phyloP scores from a whole-genome alignment of 2,888 invertebrate genomes.

The Eristalis arbustorum region DNA sequence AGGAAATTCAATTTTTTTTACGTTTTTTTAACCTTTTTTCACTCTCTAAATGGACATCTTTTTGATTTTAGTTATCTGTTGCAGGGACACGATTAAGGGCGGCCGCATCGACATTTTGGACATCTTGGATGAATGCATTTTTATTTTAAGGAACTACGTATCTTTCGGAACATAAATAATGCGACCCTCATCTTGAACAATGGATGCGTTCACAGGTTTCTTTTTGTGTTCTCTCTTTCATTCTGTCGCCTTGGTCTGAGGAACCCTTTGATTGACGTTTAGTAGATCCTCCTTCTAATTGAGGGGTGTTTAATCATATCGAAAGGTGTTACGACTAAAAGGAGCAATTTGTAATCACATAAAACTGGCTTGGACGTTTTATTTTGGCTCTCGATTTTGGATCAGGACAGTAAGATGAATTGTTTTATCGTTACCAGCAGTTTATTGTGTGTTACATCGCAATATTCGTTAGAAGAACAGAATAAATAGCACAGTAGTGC shows the following conservation, averaged over 20 bases:
- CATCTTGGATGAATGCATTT: conserved; percentile 13
- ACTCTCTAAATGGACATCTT: conserved; percentile 23
- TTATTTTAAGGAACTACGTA: conserved; percentile 16
- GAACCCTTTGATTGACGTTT: conserved; percentile 24
- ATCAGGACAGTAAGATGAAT: not conserved
- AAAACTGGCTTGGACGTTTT: not conserved
- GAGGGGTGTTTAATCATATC: not conserved
- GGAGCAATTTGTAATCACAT: not conserved
- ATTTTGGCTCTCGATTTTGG: not conserved
- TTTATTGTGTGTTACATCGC: too few relatives aligned
- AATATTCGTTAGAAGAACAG: too few relatives aligned
- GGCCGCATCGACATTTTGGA: conserved; percentile 3
- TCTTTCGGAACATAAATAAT: conserved; percentile 16
- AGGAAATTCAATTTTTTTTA: conserved; percentile 43
- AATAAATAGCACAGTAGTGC: too few relatives aligned
- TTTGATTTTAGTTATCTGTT: conserved; percentile 42
- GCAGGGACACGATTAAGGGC: not conserved
- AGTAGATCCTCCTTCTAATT: conserved; percentile 13
- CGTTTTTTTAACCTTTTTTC: conserved; percentile 18
- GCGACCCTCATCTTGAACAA: conserved; percentile 2
- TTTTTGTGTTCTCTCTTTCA: not conserved
- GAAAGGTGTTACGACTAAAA: not conserved
- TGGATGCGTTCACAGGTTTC: not conserved
- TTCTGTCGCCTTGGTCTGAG: not conserved
- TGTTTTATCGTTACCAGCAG: not conserved